phyloP scores from a whole-genome alignment of 2,888 invertebrate genomes.

The Nomada fucata region DNA sequence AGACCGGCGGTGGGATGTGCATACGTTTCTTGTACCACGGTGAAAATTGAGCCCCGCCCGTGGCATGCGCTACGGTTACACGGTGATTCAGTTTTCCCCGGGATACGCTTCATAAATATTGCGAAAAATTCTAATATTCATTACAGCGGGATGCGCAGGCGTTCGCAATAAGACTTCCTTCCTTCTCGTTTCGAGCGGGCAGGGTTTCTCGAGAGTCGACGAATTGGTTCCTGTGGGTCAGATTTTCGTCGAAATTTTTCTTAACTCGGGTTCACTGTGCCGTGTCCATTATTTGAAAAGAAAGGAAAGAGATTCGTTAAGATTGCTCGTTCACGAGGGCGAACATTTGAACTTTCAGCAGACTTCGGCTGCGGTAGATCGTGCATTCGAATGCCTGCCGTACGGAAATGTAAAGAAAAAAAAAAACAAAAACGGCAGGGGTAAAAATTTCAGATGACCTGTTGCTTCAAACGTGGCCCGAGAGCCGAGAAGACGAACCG shows the following conservation, averaged over 20 bases:
- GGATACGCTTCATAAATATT: slow-evolving; percentile 8
- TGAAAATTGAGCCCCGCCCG: slow-evolving; percentile 44
- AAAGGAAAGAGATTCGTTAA: no score
- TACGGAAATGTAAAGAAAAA: not conserved
- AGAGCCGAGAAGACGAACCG: not conserved
- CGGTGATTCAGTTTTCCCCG: slow-evolving; percentile 31
- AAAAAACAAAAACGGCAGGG: not conserved
- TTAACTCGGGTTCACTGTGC: not conserved
- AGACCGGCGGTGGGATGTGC: slow-evolving; percentile 10
- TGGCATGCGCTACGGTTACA: slow-evolving; percentile 8
- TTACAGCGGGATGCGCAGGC: not conserved
- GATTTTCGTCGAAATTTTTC: not conserved
- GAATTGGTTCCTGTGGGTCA: no score
- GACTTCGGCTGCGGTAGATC: no score
- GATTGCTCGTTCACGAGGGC: no score
- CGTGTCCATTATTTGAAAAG: no score
- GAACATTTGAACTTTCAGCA: no score
- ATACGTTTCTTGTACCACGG: slow-evolving; percentile 31
- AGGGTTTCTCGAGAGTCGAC: not conserved
- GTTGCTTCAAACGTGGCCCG: slow-evolving; percentile 1
- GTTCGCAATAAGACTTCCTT: slow-evolving; percentile 5
- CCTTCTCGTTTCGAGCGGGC: not conserved
- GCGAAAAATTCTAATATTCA: slow-evolving; percentile 16
- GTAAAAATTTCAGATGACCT: slow-evolving; percentile 8
- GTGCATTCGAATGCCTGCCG: not conserved